Evolutionary conservation across 2,797 vertebrate species (phyloP).

Genomic region (Silurus aristotelis): DNA sequence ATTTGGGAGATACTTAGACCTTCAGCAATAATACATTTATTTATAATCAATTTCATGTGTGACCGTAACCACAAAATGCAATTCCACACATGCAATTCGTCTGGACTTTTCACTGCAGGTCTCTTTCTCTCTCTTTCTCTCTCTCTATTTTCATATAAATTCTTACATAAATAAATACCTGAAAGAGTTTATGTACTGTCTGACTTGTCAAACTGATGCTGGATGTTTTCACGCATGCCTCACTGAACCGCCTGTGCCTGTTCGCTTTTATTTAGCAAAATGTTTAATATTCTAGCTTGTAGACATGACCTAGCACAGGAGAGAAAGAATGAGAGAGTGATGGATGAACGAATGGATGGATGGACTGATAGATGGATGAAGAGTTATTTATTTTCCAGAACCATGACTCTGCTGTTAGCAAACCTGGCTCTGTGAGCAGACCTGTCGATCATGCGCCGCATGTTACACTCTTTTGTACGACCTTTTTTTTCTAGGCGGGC

Average conservation of each 20-base stretch:
- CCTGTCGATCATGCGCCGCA: slow-evolving; percentile 47
- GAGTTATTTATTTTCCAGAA: slow-evolving; percentile 52
- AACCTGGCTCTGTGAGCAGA: slow-evolving; percentile 39
- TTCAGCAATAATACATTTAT: slow-evolving; percentile 3
- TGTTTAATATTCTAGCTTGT: slow-evolving; percentile 34
- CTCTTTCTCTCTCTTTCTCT: not conserved
- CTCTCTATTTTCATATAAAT: not conserved
- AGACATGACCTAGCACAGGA: slow-evolving; percentile 60
- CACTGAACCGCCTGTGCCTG: not conserved
- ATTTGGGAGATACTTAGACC: not conserved
- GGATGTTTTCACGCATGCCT: slow-evolving; percentile 25
- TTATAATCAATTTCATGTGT: slow-evolving; percentile 10
- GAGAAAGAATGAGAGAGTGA: slow-evolving; percentile 39
- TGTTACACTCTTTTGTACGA: slow-evolving; percentile 45
- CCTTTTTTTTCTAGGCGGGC: slow-evolving; percentile 44
- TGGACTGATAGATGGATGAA: slow-evolving; percentile 35
- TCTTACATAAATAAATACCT: slow-evolving; percentile 21
- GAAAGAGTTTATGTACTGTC: slow-evolving; percentile 37
- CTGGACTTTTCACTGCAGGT: slow-evolving; percentile 17
- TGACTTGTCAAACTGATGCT: slow-evolving; percentile 43
- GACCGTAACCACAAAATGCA: slow-evolving; percentile 7
- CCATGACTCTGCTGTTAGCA: slow-evolving; percentile 32
- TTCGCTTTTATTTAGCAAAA: slow-evolving; percentile 17
- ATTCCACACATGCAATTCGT: slow-evolving; percentile 15
- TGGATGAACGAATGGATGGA: slow-evolving; percentile 34